Evolutionary conservation across 2,797 vertebrate genomes (phyloP), one percentile per base, ranked within the genome.

Genomic region (Eulemur coronatus): DNA sequence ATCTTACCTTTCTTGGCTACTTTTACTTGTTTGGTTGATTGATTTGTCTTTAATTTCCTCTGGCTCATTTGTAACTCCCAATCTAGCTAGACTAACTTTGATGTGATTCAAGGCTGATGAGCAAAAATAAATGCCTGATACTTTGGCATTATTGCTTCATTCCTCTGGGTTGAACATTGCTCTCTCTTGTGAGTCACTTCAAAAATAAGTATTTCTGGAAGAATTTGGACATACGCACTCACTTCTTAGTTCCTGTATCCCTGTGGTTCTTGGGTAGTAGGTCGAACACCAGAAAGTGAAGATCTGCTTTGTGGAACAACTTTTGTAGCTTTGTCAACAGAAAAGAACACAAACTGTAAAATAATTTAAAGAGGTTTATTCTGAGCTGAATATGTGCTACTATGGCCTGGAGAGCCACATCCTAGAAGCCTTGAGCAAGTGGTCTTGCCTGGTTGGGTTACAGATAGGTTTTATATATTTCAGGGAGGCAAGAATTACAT

Each of bases 1-100:
- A 99, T 99, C 98, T 97, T 97, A 97, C 96, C 94, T 98, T 98
- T 98, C 97, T 97, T 98, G 97, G 80, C 93, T 97, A 97, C 75
- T 91, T 96, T 86, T 96, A 81, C 52, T 96, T 91, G 75, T 22
- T 50, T 88, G 48, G 18, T 84, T 96, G 41, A 13, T 82, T 79
- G 26, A n/a, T 89, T 89, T 46, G 18, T 82, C 80, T 79, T 96
- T 95, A 57, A 30, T 73, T 9, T 67, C 33, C 14, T 48, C 14
- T n/a, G 3, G 13, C n/a, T 89, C 24, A 35, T 75, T 84, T 90
- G 65, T 96, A 65, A 89, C 46, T 26, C 92, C 67, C 48, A 86
- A 38, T 59, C 55, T 18, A 35, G 12, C 50, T 69, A 55, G 50
- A 88, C 69, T 67, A 86, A 88, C 38, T 89, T 41, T 52, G 67